Conservation (phyloP, 2,888 invertebrate genomes). For the Vesta saturnalis region DNA sequence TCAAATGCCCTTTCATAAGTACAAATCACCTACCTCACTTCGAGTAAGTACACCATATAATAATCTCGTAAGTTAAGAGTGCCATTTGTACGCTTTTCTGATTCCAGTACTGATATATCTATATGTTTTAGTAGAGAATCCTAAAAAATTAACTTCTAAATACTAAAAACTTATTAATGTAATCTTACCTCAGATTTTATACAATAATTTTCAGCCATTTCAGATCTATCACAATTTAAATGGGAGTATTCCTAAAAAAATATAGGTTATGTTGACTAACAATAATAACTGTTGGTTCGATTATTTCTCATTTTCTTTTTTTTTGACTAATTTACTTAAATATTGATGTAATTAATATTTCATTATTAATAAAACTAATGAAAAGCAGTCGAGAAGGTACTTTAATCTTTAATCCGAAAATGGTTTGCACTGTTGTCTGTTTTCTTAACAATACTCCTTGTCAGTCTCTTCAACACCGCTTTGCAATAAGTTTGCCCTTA, state of each 20-base stretch:
- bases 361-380: too few species aligned
- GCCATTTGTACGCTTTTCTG: conserved; percentile 80
- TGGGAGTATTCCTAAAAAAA: background rate
- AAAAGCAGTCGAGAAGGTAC: too few species aligned
- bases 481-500: too few species aligned
- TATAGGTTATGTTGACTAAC: background rate
- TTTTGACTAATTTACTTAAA: too few species aligned
- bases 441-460: too few species aligned
- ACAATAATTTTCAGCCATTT: conserved; percentile 34
- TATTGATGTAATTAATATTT: too few species aligned
- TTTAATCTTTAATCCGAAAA: too few species aligned
- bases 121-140: conserved; percentile 75
- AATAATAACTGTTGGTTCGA: too few species aligned
- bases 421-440: too few species aligned
- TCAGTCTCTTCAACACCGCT: too few species aligned
- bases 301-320: too few species aligned
- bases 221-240: conserved; percentile 14
- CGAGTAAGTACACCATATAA: conserved; percentile 81
- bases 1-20: background rate
- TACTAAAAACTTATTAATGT: background rate
- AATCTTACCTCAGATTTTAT: conserved; percentile 29
- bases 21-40: conserved; percentile 73
- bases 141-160: conserved; percentile 60
- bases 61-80: conserved; percentile 79
- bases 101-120: conserved; percentile 79